These are phyloP conservation scores for Drosophila parthenogenetica DNA, from an alignment of 2,888 invertebrate genomes.

Conservation along the genomic window DNA sequence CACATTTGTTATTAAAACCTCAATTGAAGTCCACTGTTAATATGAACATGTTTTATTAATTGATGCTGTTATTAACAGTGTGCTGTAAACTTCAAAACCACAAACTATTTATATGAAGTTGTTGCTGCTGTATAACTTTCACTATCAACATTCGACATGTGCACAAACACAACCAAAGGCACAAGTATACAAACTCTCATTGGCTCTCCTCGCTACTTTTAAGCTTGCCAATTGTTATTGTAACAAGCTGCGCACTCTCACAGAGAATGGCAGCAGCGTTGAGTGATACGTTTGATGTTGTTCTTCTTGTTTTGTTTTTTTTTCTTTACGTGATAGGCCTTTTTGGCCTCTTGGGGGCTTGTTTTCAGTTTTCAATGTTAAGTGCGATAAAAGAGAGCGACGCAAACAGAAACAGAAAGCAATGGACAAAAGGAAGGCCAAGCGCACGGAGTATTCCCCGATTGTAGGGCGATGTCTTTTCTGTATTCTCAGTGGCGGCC, in stretches of 20 bases:
- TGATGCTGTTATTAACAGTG: conserved; percentile 24
- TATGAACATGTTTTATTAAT: no score
- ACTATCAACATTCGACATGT: conserved; percentile 61
- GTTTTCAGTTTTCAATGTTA: conserved; percentile 79
- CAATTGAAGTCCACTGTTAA: no score
- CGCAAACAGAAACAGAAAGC: conserved; percentile 32
- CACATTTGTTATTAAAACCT: no score
- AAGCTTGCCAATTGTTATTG: conserved; percentile 13
- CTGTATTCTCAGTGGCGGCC: conserved; percentile 39
- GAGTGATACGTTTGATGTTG: conserved; percentile 24
- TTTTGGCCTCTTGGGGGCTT: conserved; percentile 74
- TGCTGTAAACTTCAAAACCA: conserved; percentile 74
- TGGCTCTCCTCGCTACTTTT: conserved; percentile 6
- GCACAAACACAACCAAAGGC: conserved; percentile 5
- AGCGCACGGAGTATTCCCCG: conserved; percentile 44
- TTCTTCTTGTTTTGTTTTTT: conserved; percentile 21
- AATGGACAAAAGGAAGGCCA: conserved; percentile 37
- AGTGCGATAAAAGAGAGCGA: conserved; percentile 63
- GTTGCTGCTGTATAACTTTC: conserved; percentile 59
- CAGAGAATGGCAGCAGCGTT: conserved; percentile 28
- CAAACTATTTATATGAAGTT: conserved; percentile 34
- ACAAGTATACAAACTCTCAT: conserved; percentile 8
- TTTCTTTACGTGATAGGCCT: conserved; percentile 54
- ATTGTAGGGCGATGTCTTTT: conserved; percentile 43
- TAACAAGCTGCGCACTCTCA: conserved; percentile 55